phyloP scores from a whole-genome alignment of 2,113 vertebrate species.

The Prunella fulvescens region DNA sequence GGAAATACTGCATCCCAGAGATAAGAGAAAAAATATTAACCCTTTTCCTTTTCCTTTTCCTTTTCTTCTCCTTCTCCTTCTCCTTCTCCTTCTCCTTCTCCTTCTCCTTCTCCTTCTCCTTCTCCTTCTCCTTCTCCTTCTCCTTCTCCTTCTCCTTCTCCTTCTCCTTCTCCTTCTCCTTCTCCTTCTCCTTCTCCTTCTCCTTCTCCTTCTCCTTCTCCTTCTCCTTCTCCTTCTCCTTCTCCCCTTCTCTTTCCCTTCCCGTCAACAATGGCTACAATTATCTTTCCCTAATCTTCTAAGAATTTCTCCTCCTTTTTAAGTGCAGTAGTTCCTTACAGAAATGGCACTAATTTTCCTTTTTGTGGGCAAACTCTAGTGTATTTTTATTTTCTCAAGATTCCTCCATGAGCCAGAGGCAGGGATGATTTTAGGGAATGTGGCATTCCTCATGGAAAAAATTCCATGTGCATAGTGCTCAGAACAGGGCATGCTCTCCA shows the following conservation, averaged over 20 bases:
- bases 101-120: neutral
- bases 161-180: neutral
- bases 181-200: neutral
- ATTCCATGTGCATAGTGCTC: neutral
- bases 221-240: neutral
- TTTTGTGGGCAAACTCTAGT: neutral
- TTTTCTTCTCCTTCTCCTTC: neutral
- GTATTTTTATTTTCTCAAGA: neutral
- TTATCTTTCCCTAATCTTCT: neutral
- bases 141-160: neutral
- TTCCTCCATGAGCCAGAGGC: neutral
- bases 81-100: too few species aligned
- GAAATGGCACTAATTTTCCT: neutral
- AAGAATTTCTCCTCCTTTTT: neutral
- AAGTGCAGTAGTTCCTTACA: neutral
- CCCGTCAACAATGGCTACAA: neutral
- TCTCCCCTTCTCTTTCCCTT: neutral
- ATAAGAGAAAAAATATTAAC: neutral
- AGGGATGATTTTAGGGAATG: neutral
- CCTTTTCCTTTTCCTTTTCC: neutral
- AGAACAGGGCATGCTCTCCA: neutral
- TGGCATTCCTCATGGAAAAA: neutral
- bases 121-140: neutral
- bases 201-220: neutral
- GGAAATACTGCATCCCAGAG: neutral